Conservation (phyloP, 2,888 invertebrate species). For the Drosophila macrospina region DNA sequence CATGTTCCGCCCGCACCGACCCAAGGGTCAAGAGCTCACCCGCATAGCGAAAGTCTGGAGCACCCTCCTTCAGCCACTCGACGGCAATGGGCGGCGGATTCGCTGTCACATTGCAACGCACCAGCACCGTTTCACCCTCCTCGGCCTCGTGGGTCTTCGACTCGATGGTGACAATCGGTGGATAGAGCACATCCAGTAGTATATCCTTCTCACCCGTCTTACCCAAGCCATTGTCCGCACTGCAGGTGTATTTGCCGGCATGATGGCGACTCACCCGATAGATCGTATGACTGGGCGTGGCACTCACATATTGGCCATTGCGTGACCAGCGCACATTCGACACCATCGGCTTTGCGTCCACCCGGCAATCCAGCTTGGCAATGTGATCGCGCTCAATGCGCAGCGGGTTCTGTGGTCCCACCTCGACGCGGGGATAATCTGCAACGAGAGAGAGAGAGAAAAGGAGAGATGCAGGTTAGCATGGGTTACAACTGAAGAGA, state of each 20-base stretch:
- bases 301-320: slow-evolving; percentile 93
- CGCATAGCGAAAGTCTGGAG: slow-evolving; percentile 92
- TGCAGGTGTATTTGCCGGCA: slow-evolving; percentile 95
- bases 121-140: slow-evolving; percentile 93
- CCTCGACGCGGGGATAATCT: slow-evolving; percentile 96
- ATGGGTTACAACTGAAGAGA: neutral
- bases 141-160: slow-evolving; percentile 93
- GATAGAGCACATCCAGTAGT: slow-evolving; percentile 92
- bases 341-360: slow-evolving; percentile 96
- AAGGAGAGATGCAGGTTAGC: neutral
- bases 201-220: slow-evolving; percentile 93
- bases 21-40: slow-evolving; percentile 91
- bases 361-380: slow-evolving; percentile 93
- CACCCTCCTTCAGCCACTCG: slow-evolving; percentile 95
- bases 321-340: slow-evolving; percentile 94
- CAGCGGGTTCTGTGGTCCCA: slow-evolving; percentile 95
- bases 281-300: slow-evolving; percentile 91
- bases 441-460: slow-evolving; percentile 48
- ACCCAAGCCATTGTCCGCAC: slow-evolving; percentile 94
- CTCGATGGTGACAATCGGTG: slow-evolving; percentile 93
- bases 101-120: slow-evolving; percentile 94
- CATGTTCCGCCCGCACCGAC: slow-evolving; percentile 93
- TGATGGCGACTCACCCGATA: slow-evolving; percentile 92
- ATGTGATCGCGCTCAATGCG: slow-evolving; percentile 94
- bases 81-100: slow-evolving; percentile 93